phyloP scores from a whole-genome alignment of 1,140 invertebrate genomes.

The Ips nitidus region DNA sequence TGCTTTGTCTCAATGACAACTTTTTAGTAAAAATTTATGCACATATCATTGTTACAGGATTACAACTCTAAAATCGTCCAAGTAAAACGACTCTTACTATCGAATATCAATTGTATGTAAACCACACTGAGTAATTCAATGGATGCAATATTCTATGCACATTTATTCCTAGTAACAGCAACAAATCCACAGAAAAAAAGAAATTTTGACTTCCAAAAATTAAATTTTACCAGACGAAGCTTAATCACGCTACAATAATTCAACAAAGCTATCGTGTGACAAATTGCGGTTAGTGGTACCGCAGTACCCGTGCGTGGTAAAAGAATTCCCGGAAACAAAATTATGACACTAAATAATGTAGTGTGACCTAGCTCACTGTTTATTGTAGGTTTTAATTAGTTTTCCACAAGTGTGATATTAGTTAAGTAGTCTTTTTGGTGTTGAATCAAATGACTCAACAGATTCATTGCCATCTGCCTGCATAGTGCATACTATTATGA shows the following conservation, averaged over 20 bases:
- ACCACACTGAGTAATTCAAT: not conserved
- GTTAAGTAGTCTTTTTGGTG: no score
- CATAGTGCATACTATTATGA: no score
- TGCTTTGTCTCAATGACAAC: not conserved
- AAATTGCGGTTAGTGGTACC: slow-evolving; percentile 1
- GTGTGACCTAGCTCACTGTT: no score
- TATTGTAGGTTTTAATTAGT: no score
- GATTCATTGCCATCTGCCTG: no score
- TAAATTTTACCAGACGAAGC: not conserved
- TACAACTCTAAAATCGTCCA: not conserved
- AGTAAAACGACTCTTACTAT: no score
- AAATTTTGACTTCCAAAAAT: not conserved
- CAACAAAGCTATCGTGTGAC: not conserved
- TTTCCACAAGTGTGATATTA: no score
- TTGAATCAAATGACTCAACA: no score
- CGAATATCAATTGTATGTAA: not conserved
- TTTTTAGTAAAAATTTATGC: not conserved
- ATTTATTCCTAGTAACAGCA: not conserved
- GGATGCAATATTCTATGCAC: not conserved
- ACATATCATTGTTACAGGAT: not conserved
- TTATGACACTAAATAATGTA: no score
- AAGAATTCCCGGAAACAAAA: not conserved
- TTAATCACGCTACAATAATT: not conserved
- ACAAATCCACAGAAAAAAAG: not conserved
- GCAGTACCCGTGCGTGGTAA: not conserved